Evolutionary conservation across 2,113 vertebrate genomes (phyloP).

Genomic region (Tyto alba): DNA sequence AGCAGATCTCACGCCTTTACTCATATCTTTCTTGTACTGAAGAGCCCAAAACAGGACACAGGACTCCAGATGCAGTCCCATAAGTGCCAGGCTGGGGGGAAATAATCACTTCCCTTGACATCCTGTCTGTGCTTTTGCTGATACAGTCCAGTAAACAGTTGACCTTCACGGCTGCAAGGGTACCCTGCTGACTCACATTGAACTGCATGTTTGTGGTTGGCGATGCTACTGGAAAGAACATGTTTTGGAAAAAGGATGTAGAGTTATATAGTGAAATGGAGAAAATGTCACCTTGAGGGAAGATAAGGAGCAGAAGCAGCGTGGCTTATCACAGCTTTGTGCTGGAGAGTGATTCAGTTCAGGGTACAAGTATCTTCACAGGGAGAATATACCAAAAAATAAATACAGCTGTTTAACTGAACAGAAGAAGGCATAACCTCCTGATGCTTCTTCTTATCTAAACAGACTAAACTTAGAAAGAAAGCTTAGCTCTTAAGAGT

Average conservation of each 20-base stretch:
- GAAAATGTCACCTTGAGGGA: neutral
- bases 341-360: neutral
- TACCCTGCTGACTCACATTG: neutral
- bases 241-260: neutral
- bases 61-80: neutral
- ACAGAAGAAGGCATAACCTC: neutral
- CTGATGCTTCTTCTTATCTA: neutral
- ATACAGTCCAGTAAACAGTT: neutral
- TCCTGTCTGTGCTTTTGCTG: neutral
- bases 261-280: neutral
- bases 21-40: neutral
- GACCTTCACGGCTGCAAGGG: neutral
- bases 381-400: neutral
- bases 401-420: neutral
- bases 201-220: neutral
- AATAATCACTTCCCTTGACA: neutral
- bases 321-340: neutral
- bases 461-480: neutral
- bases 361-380: neutral
- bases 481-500: neutral
- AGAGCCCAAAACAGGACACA: neutral
- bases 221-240: neutral
- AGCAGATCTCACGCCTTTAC: neutral
- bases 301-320: neutral
- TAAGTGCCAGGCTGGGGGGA: neutral